phyloP scores from a whole-genome alignment of 2,113 vertebrate genomes.

The Serilophus lunatus region DNA sequence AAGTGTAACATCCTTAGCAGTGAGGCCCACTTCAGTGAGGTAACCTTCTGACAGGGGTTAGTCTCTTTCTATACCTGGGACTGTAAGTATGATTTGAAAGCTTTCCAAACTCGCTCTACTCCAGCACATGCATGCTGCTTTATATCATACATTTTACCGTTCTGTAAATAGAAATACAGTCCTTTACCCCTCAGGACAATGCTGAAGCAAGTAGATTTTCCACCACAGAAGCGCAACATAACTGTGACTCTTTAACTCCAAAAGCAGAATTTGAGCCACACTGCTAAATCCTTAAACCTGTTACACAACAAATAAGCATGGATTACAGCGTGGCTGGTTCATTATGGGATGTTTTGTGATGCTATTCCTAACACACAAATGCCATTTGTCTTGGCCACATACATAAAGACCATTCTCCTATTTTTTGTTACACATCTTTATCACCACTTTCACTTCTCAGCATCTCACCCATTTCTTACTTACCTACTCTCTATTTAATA shows the following conservation, averaged over 20 bases:
- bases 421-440: background rate
- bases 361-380: background rate
- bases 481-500: background rate
- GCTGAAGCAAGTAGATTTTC: background rate
- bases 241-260: constrained; percentile 1
- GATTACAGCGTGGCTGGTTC: constrained; percentile 65
- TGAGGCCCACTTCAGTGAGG: background rate
- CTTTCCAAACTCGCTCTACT: background rate
- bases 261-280: background rate
- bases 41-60: background rate
- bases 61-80: background rate
- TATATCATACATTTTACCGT: background rate
- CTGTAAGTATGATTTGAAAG: background rate
- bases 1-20: background rate
- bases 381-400: background rate
- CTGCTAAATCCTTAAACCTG: constrained; percentile 58
- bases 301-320: constrained; percentile 79
- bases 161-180: background rate
- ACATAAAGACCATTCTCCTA: background rate
- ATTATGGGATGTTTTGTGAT: constrained; percentile 24
- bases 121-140: background rate
- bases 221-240: background rate
- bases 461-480: background rate
- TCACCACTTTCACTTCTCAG: background rate
- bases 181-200: background rate